Percentiles rank a stretch among this genome's conserved stretches.
Conservation (phyloP, 2,888 invertebrate genomes). For the Brachyptera putata region DNA sequence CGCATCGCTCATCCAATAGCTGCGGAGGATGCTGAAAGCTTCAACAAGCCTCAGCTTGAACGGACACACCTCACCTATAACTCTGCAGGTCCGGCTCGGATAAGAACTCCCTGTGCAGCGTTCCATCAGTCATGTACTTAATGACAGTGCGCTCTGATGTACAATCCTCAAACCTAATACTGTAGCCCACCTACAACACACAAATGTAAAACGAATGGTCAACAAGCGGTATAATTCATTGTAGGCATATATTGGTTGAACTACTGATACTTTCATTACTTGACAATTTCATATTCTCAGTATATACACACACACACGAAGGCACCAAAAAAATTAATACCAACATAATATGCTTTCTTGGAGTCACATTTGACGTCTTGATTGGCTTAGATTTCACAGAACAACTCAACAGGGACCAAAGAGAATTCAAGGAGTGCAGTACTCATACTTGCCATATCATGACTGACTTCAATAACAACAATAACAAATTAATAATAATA, state of each 20-base stretch:
- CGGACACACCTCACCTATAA: conserved; percentile 55
- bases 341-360: too few species aligned
- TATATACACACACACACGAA: too few species aligned
- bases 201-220: too few species aligned
- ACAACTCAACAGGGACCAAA: neutral
- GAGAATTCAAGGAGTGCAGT: neutral
- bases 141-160: conserved; percentile 94
- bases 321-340: too few species aligned
- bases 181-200: conserved; percentile 55
- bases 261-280: too few species aligned
- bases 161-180: conserved; percentile 97
- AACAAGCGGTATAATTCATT: conserved; percentile 17
- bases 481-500: too few species aligned
- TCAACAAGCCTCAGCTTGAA: too few species aligned
- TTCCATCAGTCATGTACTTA: conserved; percentile 99
- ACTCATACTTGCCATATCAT: conserved; percentile 1
- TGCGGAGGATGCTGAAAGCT: neutral
- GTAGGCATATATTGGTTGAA: neutral
- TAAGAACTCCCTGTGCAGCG: conserved; percentile 92
- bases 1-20: neutral
- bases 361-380: too few species aligned
- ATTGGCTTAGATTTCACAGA: neutral
- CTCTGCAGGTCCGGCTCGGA: conserved; percentile 94
- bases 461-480: neutral
- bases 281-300: too few species aligned